Evolutionary conservation across 1,140 invertebrate genomes (phyloP).

Genomic region (Aradophagus sp.): DNA sequence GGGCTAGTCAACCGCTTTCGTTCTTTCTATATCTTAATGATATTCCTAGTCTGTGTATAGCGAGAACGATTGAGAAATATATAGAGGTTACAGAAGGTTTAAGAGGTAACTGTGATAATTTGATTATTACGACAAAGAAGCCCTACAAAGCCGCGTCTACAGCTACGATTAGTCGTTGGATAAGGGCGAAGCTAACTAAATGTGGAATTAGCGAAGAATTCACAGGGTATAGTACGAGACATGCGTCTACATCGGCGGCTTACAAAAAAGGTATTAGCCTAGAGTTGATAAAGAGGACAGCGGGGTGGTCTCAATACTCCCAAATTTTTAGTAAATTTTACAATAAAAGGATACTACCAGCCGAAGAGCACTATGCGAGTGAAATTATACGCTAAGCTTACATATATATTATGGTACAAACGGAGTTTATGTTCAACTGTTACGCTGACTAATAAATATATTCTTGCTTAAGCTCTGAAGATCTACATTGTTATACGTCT

Average conservation of each 20-base stretch:
- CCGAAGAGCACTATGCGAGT: neutral
- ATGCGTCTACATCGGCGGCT: neutral
- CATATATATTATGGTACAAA: too few species aligned
- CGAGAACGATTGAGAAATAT: conserved; percentile 1
- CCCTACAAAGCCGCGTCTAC: neutral
- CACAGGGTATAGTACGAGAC: neutral
- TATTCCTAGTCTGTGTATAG: conserved; percentile 1
- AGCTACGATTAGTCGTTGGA: conserved; percentile 3
- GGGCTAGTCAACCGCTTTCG: neutral
- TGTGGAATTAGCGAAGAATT: neutral
- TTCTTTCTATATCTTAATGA: neutral
- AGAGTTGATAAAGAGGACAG: neutral
- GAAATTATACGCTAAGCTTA: too few species aligned
- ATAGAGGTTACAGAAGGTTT: conserved; percentile 1
- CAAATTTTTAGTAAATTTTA: neutral
- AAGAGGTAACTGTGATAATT: conserved; percentile 10
- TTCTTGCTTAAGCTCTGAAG: conserved; percentile 1
- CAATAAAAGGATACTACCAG: neutral
- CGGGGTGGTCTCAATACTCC: neutral
- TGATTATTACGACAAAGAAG: conserved; percentile 1
- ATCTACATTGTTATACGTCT: conserved; percentile 3
- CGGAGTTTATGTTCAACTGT: too few species aligned
- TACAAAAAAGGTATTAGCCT: neutral
- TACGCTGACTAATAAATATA: too few species aligned
- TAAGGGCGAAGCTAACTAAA: neutral